Evolutionary conservation across 2,113 vertebrate genomes (phyloP), one percentile per base, ranked within the genome.

Genomic region (Ceyx cyanopectus): DNA sequence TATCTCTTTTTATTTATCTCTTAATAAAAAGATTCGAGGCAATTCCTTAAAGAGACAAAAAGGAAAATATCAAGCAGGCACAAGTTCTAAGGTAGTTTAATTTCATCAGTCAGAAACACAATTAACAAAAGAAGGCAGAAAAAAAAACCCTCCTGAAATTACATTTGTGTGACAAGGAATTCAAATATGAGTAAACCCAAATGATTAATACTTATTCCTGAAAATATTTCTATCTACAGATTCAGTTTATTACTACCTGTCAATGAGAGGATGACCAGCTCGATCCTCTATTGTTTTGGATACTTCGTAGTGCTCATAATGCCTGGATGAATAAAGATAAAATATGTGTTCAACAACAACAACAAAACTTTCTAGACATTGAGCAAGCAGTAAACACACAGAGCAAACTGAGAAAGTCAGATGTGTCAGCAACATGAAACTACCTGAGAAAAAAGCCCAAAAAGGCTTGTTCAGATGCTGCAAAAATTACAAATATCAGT

Each of bases 301-400:
- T 61, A 91, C 70, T 81, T 97, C 96, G 81, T 95, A 96, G 65
- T 14, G 79, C 45, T 96, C 94, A 1, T 94, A 96, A 87, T 77
- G 89, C 69, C 97, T 97, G 85, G 21, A 91, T 43, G 15, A 5
- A 87, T 81, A 67, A 94, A 90, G 54, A 50, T 3, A 73, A 37
- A 96, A 68, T 13, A 27, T 0, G 0, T 34, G 45, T 54, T 75
- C 51, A 81, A 48, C 5, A 81, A 84, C 22, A 66, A 83, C 51
- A 46, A 22, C 23, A 57, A 8, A 3, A 19, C 5, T 34, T 43
- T 54, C 48, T 60, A 56, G 18, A 89, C 69, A 62, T 5, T 58
- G 19, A 73, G 24, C 3, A 37, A 91, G 65, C 7, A 50, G 2
- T 32, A 93, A 56, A 9, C 10, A 34, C 5, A 21, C 10, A 76